Evolutionary conservation across 2,113 vertebrate genomes (phyloP).

Genomic region (Hepsetus odoe): DNA sequence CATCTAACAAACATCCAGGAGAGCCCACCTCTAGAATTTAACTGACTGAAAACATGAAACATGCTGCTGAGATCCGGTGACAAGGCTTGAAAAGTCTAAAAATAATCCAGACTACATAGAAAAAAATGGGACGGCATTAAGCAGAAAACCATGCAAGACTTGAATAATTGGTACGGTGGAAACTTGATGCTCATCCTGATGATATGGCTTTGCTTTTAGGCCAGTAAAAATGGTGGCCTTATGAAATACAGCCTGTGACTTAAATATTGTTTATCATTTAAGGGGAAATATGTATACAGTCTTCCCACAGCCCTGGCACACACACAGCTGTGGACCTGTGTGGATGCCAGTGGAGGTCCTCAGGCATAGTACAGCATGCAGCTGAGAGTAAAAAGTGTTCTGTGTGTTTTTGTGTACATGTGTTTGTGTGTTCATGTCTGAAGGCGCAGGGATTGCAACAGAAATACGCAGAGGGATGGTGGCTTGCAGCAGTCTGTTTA

Average conservation of each 20-base stretch:
- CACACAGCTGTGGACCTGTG: slow-evolving; percentile 19
- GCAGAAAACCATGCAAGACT: background rate
- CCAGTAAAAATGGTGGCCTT: background rate
- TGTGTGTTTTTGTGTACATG: background rate
- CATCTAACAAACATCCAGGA: background rate
- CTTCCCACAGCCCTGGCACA: slow-evolving; percentile 17
- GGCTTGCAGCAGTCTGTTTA: slow-evolving; percentile 45
- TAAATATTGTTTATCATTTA: slow-evolving; percentile 15
- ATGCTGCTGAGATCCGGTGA: background rate
- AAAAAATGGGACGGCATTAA: background rate
- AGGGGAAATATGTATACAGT: slow-evolving; percentile 19
- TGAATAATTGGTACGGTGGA: background rate
- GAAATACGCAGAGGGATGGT: slow-evolving; percentile 26
- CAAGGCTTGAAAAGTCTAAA: background rate
- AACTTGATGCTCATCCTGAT: background rate
- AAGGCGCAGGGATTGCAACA: slow-evolving; percentile 4
- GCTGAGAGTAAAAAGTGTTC: slow-evolving; percentile 30
- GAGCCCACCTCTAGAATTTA: background rate
- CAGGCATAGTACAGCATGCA: slow-evolving; percentile 25
- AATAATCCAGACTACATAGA: background rate
- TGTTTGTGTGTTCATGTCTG: background rate
- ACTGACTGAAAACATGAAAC: background rate
- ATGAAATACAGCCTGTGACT: background rate
- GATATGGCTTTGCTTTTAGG: background rate
- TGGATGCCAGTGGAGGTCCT: slow-evolving; percentile 9